Evolutionary conservation across 2,888 invertebrate species (phyloP).

Genomic region (Sarcophaga caerulescens): DNA sequence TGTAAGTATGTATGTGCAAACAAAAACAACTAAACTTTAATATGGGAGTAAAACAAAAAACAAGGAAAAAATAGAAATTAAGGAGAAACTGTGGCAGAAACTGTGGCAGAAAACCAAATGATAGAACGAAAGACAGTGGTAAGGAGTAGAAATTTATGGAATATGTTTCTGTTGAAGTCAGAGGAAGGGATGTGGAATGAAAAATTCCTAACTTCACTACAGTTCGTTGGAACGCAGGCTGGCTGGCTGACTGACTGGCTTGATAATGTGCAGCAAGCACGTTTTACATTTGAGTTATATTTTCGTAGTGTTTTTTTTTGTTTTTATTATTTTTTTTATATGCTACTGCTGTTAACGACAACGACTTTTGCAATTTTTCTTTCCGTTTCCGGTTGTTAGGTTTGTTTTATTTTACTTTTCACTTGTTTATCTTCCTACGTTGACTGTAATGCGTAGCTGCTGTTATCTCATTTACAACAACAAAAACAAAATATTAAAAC

Average conservation of each 20-base stretch:
- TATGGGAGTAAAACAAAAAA: too few species aligned
- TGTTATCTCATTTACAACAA: conserved; percentile 55
- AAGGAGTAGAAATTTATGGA: too few species aligned
- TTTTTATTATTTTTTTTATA: conserved; percentile 1
- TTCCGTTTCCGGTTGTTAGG: conserved; percentile 68
- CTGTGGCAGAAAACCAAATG: too few species aligned
- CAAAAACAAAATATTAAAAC: background rate
- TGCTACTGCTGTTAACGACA: conserved; percentile 60
- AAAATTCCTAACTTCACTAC: conserved; percentile 41
- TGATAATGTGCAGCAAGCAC: conserved; percentile 37
- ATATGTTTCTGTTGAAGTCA: background rate
- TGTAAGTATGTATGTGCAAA: too few species aligned
- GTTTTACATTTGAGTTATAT: conserved; percentile 41
- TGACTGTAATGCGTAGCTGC: conserved; percentile 63
- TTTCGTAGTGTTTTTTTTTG: conserved; percentile 20
- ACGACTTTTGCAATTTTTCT: conserved; percentile 68
- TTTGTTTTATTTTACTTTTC: conserved; percentile 64
- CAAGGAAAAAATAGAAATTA: too few species aligned
- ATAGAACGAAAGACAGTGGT: too few species aligned
- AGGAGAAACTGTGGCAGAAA: too few species aligned
- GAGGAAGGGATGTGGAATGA: background rate
- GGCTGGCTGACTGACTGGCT: too few species aligned
- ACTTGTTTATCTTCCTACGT: conserved; percentile 63
- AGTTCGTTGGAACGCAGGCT: conserved; percentile 1
- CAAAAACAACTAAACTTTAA: too few species aligned